Evolutionary conservation across 2,888 invertebrate genomes (phyloP), one percentile per base, ranked within the genome.

Genomic region (Congeria kusceri): DNA sequence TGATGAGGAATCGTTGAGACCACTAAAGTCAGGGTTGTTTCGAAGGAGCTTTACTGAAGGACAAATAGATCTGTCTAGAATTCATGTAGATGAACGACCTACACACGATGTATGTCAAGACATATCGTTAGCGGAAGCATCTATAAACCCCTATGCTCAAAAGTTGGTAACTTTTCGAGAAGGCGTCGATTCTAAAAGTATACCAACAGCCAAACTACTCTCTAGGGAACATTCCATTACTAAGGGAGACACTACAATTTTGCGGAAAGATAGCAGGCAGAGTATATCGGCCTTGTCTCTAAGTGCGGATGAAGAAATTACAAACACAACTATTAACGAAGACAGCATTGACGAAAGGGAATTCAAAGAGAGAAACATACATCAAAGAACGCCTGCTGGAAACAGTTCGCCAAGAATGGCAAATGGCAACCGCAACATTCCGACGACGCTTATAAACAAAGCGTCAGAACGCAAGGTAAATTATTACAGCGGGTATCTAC

Each of bases 401-500:
- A 15, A 39, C 15, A 39, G 39, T 15, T 15, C 39, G 39, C 9
- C 39, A 9, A 11, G 39, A 39, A 39, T 53, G 53, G 53, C 18
- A 3, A 9, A 53, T 25, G 9, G 1, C 2, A 53, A 53, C 53
- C 23, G 53, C 2, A 20, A 18, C n/a, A n/a, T 25, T 53, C 1
- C 3, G 20, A 20, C 9, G 25, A 53, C 2, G 25, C 23, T 53
- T n/a, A 58, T 23, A 3, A 39, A 69, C 4, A 65, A 66, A 53
- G 29, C 67, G 23, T 73, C 80, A 28, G 73, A 73, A 11, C 28
- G 20, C 13, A 62, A 47, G 15, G 62, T 78, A 3, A 78, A 82
- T 20, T 78, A 69, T 47, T 82, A 82, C 63, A 82, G 76, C 29
- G 78, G 78, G 11, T 83, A 83, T 64, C 56, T 79, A 39, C 78